phyloP scores from a whole-genome alignment of 92 coral and sea anemone species.

The Palythoa grandiflora region DNA sequence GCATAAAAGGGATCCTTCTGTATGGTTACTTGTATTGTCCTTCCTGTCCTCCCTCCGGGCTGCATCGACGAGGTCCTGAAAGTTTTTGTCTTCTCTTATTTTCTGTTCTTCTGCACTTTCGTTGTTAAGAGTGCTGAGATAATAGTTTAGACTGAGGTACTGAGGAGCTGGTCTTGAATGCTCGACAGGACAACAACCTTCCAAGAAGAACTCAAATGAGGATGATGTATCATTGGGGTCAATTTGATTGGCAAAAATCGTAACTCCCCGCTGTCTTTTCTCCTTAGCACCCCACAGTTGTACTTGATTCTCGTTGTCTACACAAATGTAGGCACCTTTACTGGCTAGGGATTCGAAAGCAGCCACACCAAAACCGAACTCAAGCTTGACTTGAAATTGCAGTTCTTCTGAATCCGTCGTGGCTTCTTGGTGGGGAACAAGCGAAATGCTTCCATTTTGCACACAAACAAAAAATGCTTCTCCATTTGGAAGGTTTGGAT shows the following conservation, averaged over 20 bases:
- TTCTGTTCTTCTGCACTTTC: slow-evolving; percentile 22
- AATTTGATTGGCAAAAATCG: slow-evolving; percentile 36
- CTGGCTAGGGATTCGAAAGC: slow-evolving; percentile 43
- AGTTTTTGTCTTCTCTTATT: slow-evolving; percentile 39
- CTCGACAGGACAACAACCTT: slow-evolving; percentile 38
- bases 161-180: slow-evolving; percentile 35
- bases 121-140: slow-evolving; percentile 60
- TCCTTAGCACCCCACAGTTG: slow-evolving; percentile 36
- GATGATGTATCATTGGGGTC: neutral
- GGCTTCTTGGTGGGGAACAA: neutral
- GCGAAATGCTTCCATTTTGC: neutral
- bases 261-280: slow-evolving; percentile 41
- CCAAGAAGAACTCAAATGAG: slow-evolving; percentile 50
- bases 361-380: slow-evolving; percentile 62
- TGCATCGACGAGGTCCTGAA: slow-evolving; percentile 37
- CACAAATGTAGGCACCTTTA: slow-evolving; percentile 50
- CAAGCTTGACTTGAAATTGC: slow-evolving; percentile 57
- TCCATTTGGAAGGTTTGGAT: neutral
- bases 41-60: slow-evolving; percentile 33
- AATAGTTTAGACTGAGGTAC: slow-evolving; percentile 59
- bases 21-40: slow-evolving; percentile 12
- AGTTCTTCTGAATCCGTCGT: neutral
- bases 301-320: slow-evolving; percentile 41
- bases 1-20: slow-evolving; percentile 51
- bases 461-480: neutral